These are phyloP conservation scores for Zalophus californianus DNA, from an alignment of 2,797 vertebrate species.

Conservation along the genomic window DNA sequence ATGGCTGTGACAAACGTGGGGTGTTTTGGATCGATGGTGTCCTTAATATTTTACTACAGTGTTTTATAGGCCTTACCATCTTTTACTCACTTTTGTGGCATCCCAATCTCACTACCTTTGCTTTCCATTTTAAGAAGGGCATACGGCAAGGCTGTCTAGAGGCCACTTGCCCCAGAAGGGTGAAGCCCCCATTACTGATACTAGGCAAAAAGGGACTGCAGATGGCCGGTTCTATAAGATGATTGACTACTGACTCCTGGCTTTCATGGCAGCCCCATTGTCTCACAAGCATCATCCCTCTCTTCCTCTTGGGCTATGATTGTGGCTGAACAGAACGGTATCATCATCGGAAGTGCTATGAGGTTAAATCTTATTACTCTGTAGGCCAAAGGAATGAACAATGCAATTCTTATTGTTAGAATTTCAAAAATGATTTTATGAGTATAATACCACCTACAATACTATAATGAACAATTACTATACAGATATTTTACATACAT, in stretches of 20 bases:
- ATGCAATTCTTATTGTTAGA: neutral
- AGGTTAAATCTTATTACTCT: neutral
- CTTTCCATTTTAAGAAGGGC: neutral
- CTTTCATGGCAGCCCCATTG: neutral
- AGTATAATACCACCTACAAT: neutral
- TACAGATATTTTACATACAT: neutral
- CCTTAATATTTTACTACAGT: neutral
- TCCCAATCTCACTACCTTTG: neutral
- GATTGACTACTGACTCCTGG: neutral
- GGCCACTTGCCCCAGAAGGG: neutral
- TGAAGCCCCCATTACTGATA: neutral
- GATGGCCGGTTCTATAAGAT: neutral
- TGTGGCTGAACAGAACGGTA: neutral
- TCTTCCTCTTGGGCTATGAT: neutral
- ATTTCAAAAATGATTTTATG: constrained; percentile 11
- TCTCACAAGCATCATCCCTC: neutral
- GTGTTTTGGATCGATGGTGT: neutral
- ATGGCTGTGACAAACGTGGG: neutral
- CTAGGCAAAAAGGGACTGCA: neutral
- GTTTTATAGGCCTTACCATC: neutral
- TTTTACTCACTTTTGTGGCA: neutral
- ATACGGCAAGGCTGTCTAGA: neutral
- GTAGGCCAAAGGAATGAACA: neutral
- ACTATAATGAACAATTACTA: neutral
- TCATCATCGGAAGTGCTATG: neutral